Evolutionary conservation across 2,888 invertebrate genomes (phyloP).

Genomic region (Dioctria linearis): DNA sequence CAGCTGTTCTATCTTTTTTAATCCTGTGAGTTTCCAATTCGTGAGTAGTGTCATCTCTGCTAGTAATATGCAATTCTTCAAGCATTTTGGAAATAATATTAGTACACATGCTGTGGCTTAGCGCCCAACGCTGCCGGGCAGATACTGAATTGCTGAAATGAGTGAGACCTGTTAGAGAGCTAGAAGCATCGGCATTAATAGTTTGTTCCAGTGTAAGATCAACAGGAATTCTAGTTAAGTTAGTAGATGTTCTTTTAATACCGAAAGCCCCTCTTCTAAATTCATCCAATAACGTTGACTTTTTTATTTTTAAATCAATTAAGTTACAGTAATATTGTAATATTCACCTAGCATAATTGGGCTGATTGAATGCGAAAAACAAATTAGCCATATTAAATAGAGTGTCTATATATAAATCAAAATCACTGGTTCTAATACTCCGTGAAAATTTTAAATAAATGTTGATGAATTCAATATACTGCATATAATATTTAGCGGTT

Average conservation of each 20-base stretch:
- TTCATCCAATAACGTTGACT: background rate
- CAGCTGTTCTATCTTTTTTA: background rate
- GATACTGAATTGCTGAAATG: conserved; percentile 62
- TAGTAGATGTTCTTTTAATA: conserved; percentile 61
- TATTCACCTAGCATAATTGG: too few relatives aligned
- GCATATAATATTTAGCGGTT: too few relatives aligned
- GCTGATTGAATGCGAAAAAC: too few relatives aligned
- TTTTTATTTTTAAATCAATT: too few relatives aligned
- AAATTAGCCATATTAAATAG: too few relatives aligned
- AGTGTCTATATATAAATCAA: too few relatives aligned
- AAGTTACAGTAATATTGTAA: too few relatives aligned
- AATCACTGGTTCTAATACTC: too few relatives aligned
- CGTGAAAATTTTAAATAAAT: too few relatives aligned
- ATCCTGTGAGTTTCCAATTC: conserved; percentile 33
- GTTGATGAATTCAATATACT: too few relatives aligned
- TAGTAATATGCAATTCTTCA: too few relatives aligned
- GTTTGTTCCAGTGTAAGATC: conserved; percentile 66
- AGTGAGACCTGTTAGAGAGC: conserved; percentile 60
- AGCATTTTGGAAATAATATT: conserved; percentile 24
- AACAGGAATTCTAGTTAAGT: conserved; percentile 64
- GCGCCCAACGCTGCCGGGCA: too few relatives aligned
- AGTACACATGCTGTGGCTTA: conserved; percentile 59
- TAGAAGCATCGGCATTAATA: conserved; percentile 64
- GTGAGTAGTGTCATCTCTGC: background rate
- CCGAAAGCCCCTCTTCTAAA: conserved; percentile 11